Base-by-base conservation (phyloP, 1,140 invertebrate genomes). In the Pantala flavescens region DNA sequence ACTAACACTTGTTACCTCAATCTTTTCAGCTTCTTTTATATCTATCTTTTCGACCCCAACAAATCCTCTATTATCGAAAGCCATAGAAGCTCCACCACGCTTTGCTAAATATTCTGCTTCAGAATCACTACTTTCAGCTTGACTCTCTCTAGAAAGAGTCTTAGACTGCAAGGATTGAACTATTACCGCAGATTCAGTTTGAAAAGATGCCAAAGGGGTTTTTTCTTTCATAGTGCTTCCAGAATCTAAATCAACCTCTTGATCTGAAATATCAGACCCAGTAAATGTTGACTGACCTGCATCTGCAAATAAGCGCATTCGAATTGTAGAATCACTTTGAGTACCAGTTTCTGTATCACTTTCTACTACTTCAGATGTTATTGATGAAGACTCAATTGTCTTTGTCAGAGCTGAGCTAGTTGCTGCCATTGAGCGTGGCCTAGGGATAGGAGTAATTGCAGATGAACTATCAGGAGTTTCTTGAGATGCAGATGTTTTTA, bases 31-130 rank as follows among this genome's bases (percentile, higher is more conserved):
- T 43, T 24, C 16, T 1, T 77, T 74, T 10, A 75, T 70, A 74
- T 81, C 81, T 77, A 81, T 81, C 63, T 77, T 77, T 74, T 86
- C 84, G n/a, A 82, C 83, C 23, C 82, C 84, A 42, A 79, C 81
- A 79, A 86, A 85, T 11, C 80, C 83, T 74, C 82, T 82, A 77
- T 86, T 86, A 75, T 85, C 84, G 82, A 83, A 86, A 70, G 83
- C 81, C 73, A 81, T 72, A 23, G 76, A 78, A 74, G 79, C 77
- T 42, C 76, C 75, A 24, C 76, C 76, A 73, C 78, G 75, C 49
- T 78, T 79, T 70, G 79, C 76, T 49, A 81, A 75, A 73, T 79
- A 81, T 72, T 80, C 80, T 12, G 76, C 74, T 78, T 83, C 82
- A 70, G 80, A 81, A 75, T 83, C 82, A 74, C 75, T 77, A 72